A percentile compares a stretch with the other conserved stretches of the same genome.
These are phyloP conservation scores for Rhaphigaster nebulosa DNA, from an alignment of 2,888 invertebrate genomes.

Conservation along the genomic window DNA sequence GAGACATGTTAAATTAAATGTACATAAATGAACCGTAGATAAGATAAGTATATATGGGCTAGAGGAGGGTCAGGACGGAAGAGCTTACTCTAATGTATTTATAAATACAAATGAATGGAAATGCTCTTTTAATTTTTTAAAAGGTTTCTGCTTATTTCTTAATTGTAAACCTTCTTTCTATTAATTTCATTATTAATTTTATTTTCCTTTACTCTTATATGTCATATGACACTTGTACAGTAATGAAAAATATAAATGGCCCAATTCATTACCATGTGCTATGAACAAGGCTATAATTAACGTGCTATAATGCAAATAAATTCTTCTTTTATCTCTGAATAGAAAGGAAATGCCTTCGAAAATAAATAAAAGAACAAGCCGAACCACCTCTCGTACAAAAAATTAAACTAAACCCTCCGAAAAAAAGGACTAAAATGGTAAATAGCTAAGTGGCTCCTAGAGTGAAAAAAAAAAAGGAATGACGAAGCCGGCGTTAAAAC, in stretches of 20 bases:
- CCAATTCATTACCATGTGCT: not conserved
- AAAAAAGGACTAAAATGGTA: constrained; percentile 48
- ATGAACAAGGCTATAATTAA: constrained; percentile 1
- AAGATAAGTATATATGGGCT: too few species aligned
- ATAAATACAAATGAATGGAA: not conserved
- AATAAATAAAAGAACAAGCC: constrained; percentile 24
- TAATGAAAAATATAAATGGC: constrained; percentile 10
- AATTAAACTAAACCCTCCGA: constrained; percentile 21
- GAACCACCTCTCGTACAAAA: constrained; percentile 42
- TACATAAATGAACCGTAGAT: too few species aligned
- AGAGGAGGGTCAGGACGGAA: too few species aligned
- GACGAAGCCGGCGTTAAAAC: constrained; percentile 48
- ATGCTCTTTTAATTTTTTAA: not conserved
- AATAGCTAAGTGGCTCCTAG: constrained; percentile 49
- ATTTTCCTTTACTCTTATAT: not conserved
- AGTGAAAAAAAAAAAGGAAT: constrained; percentile 15
- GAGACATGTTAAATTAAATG: too few species aligned
- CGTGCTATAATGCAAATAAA: constrained; percentile 25
- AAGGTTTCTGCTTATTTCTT: not conserved
- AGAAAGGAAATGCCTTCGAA: constrained; percentile 38
- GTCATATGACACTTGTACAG: not conserved
- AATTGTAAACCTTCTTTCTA: not conserved
- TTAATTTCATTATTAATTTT: not conserved
- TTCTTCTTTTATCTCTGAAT: constrained; percentile 35
- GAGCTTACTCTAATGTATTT: not conserved